Percentiles rank a stretch among this genome's conserved stretches.
phyloP scores from a whole-genome alignment of 2,113 vertebrate genomes.

The Odontesthes bonariensis region DNA sequence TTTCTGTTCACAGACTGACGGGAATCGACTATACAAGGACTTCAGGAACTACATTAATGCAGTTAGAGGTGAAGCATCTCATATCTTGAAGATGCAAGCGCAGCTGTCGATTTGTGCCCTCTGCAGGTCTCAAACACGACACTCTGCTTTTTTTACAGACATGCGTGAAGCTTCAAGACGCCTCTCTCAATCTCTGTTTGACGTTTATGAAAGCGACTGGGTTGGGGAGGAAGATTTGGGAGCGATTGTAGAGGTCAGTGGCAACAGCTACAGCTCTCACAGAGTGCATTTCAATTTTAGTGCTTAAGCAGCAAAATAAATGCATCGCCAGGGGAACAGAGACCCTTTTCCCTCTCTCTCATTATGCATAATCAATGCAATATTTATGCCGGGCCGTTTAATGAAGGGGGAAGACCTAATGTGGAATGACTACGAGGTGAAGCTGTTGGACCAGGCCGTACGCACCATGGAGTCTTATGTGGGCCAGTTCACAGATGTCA shows the following conservation, averaged over 20 bases:
- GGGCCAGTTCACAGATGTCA: conserved; percentile 90
- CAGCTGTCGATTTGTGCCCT: conserved; percentile 13
- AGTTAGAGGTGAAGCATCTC: conserved; percentile 85
- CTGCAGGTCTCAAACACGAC: not conserved
- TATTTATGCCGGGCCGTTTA: conserved; percentile 25
- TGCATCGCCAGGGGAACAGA: not conserved
- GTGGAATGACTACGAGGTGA: conserved; percentile 95
- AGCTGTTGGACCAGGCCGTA: conserved; percentile 89
- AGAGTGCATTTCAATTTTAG: not conserved
- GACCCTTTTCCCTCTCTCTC: not conserved
- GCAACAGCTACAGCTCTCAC: not conserved
- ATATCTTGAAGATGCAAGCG: conserved; percentile 1
- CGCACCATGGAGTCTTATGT: conserved; percentile 93
- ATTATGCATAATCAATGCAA: conserved; percentile 52
- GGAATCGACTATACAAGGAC: conserved; percentile 90
- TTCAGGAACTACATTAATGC: conserved; percentile 89
- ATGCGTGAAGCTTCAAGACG: conserved; percentile 93
- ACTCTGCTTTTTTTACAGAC: conserved; percentile 75
- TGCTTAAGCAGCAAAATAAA: conserved; percentile 10
- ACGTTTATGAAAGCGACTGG: conserved; percentile 89
- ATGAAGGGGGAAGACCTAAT: conserved; percentile 92
- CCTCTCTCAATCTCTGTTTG: conserved; percentile 90
- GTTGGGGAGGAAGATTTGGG: conserved; percentile 87
- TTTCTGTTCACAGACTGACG: conserved; percentile 85
- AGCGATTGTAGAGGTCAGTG: conserved; percentile 86